Evolutionary conservation across 2,888 invertebrate species (phyloP), one percentile per base, ranked within the genome.

Genomic region (Embidobia sp.): DNA sequence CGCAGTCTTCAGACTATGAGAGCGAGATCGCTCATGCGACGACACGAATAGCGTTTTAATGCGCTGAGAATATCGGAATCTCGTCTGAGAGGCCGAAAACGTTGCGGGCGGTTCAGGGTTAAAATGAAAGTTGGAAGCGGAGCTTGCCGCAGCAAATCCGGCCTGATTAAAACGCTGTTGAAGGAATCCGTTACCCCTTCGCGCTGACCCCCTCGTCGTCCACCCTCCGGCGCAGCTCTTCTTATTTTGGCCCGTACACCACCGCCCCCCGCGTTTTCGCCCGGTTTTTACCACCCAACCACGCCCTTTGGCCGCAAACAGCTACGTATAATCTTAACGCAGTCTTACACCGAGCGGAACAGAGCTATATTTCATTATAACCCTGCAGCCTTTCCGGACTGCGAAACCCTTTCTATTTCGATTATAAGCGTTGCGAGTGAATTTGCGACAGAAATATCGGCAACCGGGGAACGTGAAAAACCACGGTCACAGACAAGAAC

Each of bases 81-180:
- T 81, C 81, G 80, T 81, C 80, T 80, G 79, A 77, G 70, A 78
- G 77, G 75, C 67, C 75, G 81, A 82, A 69, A 76, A 73, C 67
- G 78, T 75, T 66, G 67, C 67, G 64, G 77, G 75, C 53, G 79
- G 66, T 78, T 77, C 69, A 61, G 57, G 85, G 87, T 86, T 89
- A 88, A 89, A 89, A 89, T 87, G 89, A 89, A 89, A 89, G 89
- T 89, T 89, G 86, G 87, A 85, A 85, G 87, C 84, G 85, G 85
- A 86, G 88, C 86, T 89, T 88, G 88, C 88, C 88, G 80, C 89
- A 87, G 88, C 89, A 89, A 89, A 89, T 89, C 89, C 89, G 87
- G 88, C 89, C 88, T 89, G 89, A 89, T 89, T 89, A 89, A 89
- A 89, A 88, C 88, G 88, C 88, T 88, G 88, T 86, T 86, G 87